Base-by-base conservation (phyloP, 1,140 invertebrate species). In the Panagrolaimus sp. region DNA sequence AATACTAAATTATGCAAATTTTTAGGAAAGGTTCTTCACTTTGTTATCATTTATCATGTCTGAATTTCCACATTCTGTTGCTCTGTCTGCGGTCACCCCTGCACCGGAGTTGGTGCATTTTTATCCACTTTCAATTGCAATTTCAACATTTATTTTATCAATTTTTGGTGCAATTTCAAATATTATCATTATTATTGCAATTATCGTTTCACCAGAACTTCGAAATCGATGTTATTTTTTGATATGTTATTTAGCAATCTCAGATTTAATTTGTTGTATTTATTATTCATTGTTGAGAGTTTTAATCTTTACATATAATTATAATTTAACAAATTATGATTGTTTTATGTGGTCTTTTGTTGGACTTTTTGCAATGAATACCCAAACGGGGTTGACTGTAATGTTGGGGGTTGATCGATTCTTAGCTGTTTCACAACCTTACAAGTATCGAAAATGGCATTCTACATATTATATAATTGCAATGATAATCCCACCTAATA, bases 321-420 rank as follows among this genome's bases (percentile, higher is more conserved):
- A 58, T 14, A 26, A 26, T 28, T 26, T 58, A 28, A 58, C 52
- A 21, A 58, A 58, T 14, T 58, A 58, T 28, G 52, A 58, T 5
- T 58, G 52, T 58, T 58, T 58, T 17, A 10, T 58, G 17, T 58
- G 21, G 21, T 26, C 21, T 58, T 58, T 58, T 58, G 52, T 58
- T 17, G 52, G 52, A 26, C n/a, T 58, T 3, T 58, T 58, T 28
- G 52, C 52, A 1, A 21, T 26, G n/a, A 58, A 58, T 8, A 58
- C 52, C 0, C 52, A 58, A 17, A 58, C 52, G 3, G 52, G 52
- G 15, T n/a, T 58, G 14, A 58, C 52, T 21, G 52, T 58, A 58
- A 58, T 58, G 21, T 28, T 58, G 5, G 52, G 52, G 17, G 52
- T 58, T 12, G 52, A 58, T 21, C 21, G 52, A 28, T 28, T 58